Evolutionary conservation across 2,113 vertebrate species (phyloP).

Genomic region (Diadophis punctatus): DNA sequence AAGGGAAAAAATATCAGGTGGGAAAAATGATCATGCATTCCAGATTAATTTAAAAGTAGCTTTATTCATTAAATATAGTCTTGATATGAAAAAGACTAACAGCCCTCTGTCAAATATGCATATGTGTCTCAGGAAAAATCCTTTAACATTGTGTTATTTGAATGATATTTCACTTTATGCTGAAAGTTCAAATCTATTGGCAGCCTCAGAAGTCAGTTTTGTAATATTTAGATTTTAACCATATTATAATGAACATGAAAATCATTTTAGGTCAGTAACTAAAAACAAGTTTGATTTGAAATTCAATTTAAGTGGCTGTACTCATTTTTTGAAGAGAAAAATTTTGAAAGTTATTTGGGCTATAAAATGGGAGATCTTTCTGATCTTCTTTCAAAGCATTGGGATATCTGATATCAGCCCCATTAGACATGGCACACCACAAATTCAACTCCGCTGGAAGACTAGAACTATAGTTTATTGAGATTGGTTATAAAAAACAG

Average conservation of each 20-base stretch:
- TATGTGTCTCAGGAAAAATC: background rate
- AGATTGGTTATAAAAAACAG: background rate
- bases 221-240: background rate
- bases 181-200: background rate
- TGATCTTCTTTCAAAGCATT: background rate
- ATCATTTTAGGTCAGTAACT: background rate
- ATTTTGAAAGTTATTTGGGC: background rate
- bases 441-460: background rate
- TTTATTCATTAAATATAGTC: background rate
- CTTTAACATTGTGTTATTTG: background rate
- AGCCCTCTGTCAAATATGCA: background rate
- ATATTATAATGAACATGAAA: background rate
- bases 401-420: background rate
- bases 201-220: background rate
- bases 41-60: constrained; percentile 17
- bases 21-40: background rate
- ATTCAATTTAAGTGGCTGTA: background rate
- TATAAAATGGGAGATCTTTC: background rate
- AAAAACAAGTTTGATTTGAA: background rate
- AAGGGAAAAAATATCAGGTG: background rate
- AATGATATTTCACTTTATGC: background rate
- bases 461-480: background rate
- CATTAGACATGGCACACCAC: background rate
- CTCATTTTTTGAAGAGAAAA: background rate
- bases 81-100: background rate